Base-by-base conservation (phyloP, 2,113 vertebrate species). In the Centrocercus urophasianus region DNA sequence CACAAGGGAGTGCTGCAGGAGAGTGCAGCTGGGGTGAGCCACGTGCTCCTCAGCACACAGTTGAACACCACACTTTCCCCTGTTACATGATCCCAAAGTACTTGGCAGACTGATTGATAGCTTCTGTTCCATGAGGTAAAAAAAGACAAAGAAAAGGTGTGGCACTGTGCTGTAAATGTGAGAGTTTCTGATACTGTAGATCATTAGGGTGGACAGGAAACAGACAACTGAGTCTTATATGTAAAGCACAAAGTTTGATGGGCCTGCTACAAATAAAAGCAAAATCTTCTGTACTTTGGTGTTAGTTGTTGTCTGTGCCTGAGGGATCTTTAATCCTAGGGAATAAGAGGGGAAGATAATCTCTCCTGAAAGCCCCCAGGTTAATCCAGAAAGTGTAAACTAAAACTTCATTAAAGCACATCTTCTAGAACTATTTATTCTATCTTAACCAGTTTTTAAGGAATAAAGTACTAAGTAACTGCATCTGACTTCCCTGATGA, bases 101-200 rank as follows among this genome's bases (percentile, higher is more conserved):
- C 80, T 47, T 67, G 42, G 56, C 60, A 92, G 36, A 76, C 8
- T 48, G 59, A 63, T 59, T 38, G 54, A 52, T 59, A 83, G 43
- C 11, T 74, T 63, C 69, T 86, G 60, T 40, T 75, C 88, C 27
- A 52, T 21, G 20, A 65, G 3, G 1, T 83, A 76, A 86, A 18
- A 38, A 83, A 5, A 83, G n/a, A 93, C 34, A 71, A 92, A 92
- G 83, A 91, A 88, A 88, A 92, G 30, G 56, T 36, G 17, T 70
- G 40, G n/a, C 36, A 66, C 9, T 12, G 0, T 36, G 61, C 76
- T 88, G 83, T 77, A 91, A 87, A 93, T 3, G 0, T 56, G 34
- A 78, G 30, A 71, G 30, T 63, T 90, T 43, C 18, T 79, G 83
- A 73, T 40, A 63, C 47, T 81, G 25, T 13, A 77, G 60, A 75